phyloP scores from a whole-genome alignment of 2,797 vertebrate species.

The Clarias platycephalus region DNA sequence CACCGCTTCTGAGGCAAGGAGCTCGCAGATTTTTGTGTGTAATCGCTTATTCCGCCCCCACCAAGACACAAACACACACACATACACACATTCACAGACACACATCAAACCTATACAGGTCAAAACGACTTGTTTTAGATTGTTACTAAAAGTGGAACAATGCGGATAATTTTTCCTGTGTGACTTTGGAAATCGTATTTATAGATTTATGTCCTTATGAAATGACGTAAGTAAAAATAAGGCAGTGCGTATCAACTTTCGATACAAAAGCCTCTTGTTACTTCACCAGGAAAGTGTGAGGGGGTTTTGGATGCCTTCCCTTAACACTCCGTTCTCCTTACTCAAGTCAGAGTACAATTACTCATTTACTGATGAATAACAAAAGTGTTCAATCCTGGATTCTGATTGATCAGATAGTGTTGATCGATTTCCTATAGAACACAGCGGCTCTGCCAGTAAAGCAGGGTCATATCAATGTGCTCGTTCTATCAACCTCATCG shows the following conservation, averaged over 20 bases:
- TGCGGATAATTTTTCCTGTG: not conserved
- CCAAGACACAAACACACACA: constrained; percentile 27
- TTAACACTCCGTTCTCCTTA: not conserved
- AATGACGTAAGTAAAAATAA: not conserved
- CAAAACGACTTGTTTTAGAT: constrained; percentile 12
- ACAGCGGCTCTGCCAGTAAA: not conserved
- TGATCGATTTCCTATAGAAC: not conserved
- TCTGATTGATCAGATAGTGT: not conserved
- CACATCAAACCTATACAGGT: not conserved
- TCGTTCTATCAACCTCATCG: not conserved
- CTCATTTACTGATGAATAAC: not conserved
- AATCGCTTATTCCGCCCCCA: constrained; percentile 28
- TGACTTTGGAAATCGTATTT: not conserved
- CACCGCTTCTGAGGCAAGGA: constrained; percentile 59
- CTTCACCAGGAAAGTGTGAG: constrained; percentile 1
- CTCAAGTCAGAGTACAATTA: not conserved
- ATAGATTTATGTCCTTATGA: not conserved
- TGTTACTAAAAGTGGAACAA: constrained; percentile 13
- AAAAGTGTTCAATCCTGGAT: not conserved
- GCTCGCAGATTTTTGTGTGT: constrained; percentile 62
- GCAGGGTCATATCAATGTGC: not conserved
- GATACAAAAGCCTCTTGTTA: constrained; percentile 15
- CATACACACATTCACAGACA: constrained; percentile 10
- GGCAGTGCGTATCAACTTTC: not conserved
- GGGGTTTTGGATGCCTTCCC: not conserved